Base-by-base conservation (phyloP, 1,140 invertebrate species). In the Tetramorium simillimum region DNA sequence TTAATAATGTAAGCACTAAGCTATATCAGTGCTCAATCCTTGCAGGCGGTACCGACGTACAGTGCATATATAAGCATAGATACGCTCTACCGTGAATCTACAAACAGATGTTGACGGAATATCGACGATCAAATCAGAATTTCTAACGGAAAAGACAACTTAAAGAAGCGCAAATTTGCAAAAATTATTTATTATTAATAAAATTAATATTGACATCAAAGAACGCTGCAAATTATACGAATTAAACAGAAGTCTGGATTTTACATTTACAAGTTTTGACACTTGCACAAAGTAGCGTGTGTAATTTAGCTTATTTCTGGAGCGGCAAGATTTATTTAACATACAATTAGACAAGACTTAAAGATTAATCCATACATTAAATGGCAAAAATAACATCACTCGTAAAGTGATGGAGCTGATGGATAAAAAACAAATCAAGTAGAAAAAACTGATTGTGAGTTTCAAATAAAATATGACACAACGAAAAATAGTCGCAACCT, bases 1-100 rank as follows among this genome's bases (percentile, higher is more conserved):
- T 89, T 89, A 89, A 89, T 89, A 87, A 87, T 89, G 88, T 80
- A 90, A 63, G 80, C 69, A 87, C 21, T 60, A 53, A 65, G 43
- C 37, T 86, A 78, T 53, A 58, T 72, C 69, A 51, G 46, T 69
- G 12, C 46, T 73, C 85, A 58, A 80, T 89, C 86, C 86, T 76
- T 87, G 63, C 75, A 80, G 70, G 33, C 60, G 69, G 46, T 58
- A 82, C 51, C 49, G 62, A 40, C 46, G 53, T 87, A 76, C 85
- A 86, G 62, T 86, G 85, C 70, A 82, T 81, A 82, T 73, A 88
- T 46, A 65, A 81, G 77, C 76, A 28, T n/a, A 86, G 85, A 88
- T 80, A 88, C 67, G 53, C 56, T 86, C 65, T 28, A 82, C 49
- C 77, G 85, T 70, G 87, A 81, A 88, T 86, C 86, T 69, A 75